Base-by-base conservation (phyloP, 1,140 invertebrate species). In the Muscidifurax raptorellus region DNA sequence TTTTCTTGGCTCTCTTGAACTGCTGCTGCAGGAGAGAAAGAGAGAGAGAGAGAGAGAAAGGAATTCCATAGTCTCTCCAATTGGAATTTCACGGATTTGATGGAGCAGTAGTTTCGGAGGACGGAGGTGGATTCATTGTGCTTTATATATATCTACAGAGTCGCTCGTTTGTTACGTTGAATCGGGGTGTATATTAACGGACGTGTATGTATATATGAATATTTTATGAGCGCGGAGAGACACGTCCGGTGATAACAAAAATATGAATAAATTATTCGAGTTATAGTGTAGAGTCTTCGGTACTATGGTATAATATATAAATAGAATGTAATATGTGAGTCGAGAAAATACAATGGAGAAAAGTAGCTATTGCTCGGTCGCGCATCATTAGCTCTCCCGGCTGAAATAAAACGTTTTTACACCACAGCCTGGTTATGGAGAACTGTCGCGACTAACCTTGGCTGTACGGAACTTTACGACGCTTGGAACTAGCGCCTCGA, bases 1-100 rank as follows among this genome's bases (percentile, higher is more conserved):
- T 84, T 84, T 84, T 30, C 71, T 74, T 25, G 44, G 69, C 74
- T 75, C 80, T 66, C 66, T 75, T 44, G 36, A 44, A 69, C 22
- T 32, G 4, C n/a, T 6, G 9, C n/a, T 18, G 2, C 47, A 0
- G 28, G 40, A 28, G 22, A 59, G 52, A 7, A 4, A 59, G 5
- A n/a, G n/a, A n/a, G n/a, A n/a, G n/a, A n/a, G n/a, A n/a, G n/a
- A n/a, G n/a, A n/a, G n/a, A n/a, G n/a, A n/a, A n/a, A n/a, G n/a
- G n/a, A n/a, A 59, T 59, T 59, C 22, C 7, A n/a, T n/a, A 59
- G 22, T 59, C 28, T 1, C 36, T 18, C 27, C 66, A 78, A 83
- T 83, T 44, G 66, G 66, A 52, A 27, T 71, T 78, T 83, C 71
- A 25, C 75, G 12, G 30, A 36, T 59, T 59, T 22, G 52, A 7